phyloP scores from a whole-genome alignment of 1,140 invertebrate species.

The Cephus cinctus region DNA sequence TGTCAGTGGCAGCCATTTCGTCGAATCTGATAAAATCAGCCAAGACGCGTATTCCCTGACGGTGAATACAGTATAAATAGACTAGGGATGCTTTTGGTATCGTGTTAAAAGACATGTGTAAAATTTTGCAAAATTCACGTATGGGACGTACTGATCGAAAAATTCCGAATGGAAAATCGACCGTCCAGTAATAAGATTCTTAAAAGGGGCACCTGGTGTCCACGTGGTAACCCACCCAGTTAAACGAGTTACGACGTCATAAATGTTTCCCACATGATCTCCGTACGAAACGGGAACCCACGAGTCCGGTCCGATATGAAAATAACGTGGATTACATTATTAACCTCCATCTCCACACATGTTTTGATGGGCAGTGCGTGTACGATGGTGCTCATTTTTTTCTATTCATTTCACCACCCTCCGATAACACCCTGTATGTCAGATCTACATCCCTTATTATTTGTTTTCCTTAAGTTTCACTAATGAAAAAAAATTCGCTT shows the following conservation, averaged over 20 bases:
- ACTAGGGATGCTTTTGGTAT: too few relatives aligned
- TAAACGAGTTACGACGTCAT: constrained; percentile 10
- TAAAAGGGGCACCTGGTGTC: constrained; percentile 5
- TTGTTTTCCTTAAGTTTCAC: too few relatives aligned
- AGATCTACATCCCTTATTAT: too few relatives aligned
- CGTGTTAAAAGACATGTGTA: too few relatives aligned
- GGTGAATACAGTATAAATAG: too few relatives aligned
- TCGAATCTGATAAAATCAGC: too few relatives aligned
- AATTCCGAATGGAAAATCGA: neutral
- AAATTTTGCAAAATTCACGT: too few relatives aligned
- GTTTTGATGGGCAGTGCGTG: constrained; percentile 2
- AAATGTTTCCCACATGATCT: constrained; percentile 2
- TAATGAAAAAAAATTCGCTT: too few relatives aligned
- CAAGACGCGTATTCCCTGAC: too few relatives aligned
- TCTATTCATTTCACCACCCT: neutral
- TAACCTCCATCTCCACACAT: constrained; percentile 5
- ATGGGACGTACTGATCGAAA: too few relatives aligned
- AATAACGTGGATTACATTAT: constrained; percentile 10
- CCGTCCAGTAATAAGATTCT: neutral
- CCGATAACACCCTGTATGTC: too few relatives aligned
- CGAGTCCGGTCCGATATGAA: constrained; percentile 5
- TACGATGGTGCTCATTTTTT: constrained; percentile 2
- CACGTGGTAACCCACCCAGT: neutral
- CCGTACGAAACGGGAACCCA: neutral
- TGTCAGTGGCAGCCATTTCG: too few relatives aligned